phyloP scores from a whole-genome alignment of 1,140 invertebrate genomes.

The Drosophila novamexicana region DNA sequence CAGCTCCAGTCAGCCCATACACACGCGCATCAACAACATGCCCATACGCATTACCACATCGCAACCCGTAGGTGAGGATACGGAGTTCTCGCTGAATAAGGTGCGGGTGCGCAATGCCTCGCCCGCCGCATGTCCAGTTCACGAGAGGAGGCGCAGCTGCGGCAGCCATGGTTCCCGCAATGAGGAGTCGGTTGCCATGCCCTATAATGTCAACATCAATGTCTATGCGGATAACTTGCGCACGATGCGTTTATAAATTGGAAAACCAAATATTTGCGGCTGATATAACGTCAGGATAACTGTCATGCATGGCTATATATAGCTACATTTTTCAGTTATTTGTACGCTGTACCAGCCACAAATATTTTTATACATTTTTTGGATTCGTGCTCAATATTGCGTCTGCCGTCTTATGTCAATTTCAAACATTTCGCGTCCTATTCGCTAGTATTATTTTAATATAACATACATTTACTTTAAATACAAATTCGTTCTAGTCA shows the following conservation, averaged over 20 bases:
- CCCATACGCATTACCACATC: conserved; percentile 69
- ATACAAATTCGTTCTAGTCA: conserved; percentile 9
- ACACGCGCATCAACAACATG: conserved; percentile 59
- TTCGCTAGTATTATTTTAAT: conserved; percentile 2
- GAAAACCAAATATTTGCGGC: not conserved
- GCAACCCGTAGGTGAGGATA: conserved; percentile 28
- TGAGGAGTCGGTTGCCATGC: conserved; percentile 3
- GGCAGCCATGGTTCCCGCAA: not conserved
- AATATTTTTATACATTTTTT: not conserved
- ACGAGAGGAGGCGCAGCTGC: not conserved
- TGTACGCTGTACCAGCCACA: conserved; percentile 3
- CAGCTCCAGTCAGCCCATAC: conserved; percentile 30
- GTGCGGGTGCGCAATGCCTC: conserved; percentile 31
- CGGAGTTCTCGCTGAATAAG: conserved; percentile 42
- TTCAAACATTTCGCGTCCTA: conserved; percentile 20
- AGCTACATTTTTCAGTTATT: conserved; percentile 1
- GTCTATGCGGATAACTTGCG: conserved; percentile 62
- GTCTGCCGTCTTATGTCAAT: not conserved
- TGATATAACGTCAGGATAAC: conserved; percentile 21
- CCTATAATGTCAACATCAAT: conserved; percentile 68
- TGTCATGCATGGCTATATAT: not conserved
- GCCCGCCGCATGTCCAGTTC: not conserved
- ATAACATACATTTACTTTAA: not conserved
- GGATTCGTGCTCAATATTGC: conserved; percentile 9
- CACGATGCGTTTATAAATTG: conserved; percentile 40